Base-by-base conservation (phyloP, 2,888 invertebrate species). In the Melikaiella ostensackeni region DNA sequence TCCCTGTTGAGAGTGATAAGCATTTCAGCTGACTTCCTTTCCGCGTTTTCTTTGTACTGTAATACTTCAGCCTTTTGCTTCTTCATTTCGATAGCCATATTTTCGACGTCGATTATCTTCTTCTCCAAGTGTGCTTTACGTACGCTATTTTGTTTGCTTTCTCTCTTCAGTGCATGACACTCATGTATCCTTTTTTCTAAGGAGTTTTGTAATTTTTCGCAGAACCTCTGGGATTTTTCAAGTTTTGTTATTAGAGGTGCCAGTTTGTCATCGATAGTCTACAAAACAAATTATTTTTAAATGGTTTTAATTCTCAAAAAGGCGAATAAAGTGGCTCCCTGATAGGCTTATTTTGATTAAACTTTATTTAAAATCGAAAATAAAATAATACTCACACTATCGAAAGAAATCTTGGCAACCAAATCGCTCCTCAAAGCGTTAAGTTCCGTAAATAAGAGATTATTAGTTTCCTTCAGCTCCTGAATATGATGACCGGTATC, bases 51-150 rank as follows among this genome's bases (percentile, higher is more conserved):
- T 76, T 90, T 91, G 75, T 86, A 89, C 33, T 88, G 87, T 30
- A 88, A 59, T 46, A 90, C 77, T 50, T 91, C 90, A 1, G 84
- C 79, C 84, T 87, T 93, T 89, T 82, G 93, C 86, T 84, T 92
- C 84, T 77, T 89, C 85, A 93, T 88, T 86, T 93, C 93, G 0
- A 89, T 88, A 50, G 92, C 92, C 79, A 93, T 87, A 21, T 88
- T 90, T 76, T 92, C 91, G 19, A 93, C 86, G 80, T 93, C 93
- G 0, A 87, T 82, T n/a, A 92, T 88, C 46, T 92, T 92, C 78
- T 92, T 92, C 61, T 94, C 93, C 62, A 93, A 92, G 74, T 94
- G 93, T 19, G 92, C 88, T 86, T 94, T 93, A n/a, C 94, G 93
- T 19, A 94, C 88, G 84, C 93, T 93, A 50, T 93, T 93, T 27